Conservation (phyloP, 2,888 invertebrate genomes). For the Anarsia innoxiella region DNA sequence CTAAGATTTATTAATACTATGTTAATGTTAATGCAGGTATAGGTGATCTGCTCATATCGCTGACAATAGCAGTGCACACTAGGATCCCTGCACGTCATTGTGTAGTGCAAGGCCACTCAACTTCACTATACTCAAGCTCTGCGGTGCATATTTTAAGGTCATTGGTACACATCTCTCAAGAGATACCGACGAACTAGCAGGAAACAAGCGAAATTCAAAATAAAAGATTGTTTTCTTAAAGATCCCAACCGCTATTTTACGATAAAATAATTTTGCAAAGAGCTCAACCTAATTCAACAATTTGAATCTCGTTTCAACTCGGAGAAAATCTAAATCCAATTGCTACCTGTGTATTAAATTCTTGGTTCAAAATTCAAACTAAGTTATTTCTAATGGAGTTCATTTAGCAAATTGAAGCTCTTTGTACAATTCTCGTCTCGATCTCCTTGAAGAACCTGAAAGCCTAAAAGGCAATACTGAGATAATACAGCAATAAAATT, state of each 20-base stretch:
- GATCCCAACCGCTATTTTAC: too few species aligned
- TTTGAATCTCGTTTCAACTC: neutral
- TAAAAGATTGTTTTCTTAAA: too few species aligned
- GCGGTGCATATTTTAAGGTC: neutral
- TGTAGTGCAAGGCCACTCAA: slow-evolving; percentile 26
- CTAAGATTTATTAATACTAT: too few species aligned
- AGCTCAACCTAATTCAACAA: too few species aligned
- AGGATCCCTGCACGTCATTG: slow-evolving; percentile 37
- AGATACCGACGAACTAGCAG: neutral
- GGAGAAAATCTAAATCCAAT: slow-evolving; percentile 1
- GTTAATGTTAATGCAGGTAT: slow-evolving; percentile 27
- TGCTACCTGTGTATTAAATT: neutral
- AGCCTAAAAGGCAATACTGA: slow-evolving; percentile 23
- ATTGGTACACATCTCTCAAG: neutral
- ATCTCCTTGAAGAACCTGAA: slow-evolving; percentile 8
- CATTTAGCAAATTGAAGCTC: slow-evolving; percentile 1
- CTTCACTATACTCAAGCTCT: neutral
- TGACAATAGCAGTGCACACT: slow-evolving; percentile 33
- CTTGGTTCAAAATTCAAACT: slow-evolving; percentile 1
- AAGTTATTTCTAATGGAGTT: slow-evolving; percentile 6
- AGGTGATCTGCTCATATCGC: slow-evolving; percentile 29
- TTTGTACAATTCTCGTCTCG: neutral
- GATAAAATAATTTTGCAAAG: too few species aligned
- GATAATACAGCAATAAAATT: slow-evolving; percentile 25
- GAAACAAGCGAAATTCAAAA: neutral